Conservation (phyloP, 2,113 vertebrate genomes). For the Pycnonotus jocosus region DNA sequence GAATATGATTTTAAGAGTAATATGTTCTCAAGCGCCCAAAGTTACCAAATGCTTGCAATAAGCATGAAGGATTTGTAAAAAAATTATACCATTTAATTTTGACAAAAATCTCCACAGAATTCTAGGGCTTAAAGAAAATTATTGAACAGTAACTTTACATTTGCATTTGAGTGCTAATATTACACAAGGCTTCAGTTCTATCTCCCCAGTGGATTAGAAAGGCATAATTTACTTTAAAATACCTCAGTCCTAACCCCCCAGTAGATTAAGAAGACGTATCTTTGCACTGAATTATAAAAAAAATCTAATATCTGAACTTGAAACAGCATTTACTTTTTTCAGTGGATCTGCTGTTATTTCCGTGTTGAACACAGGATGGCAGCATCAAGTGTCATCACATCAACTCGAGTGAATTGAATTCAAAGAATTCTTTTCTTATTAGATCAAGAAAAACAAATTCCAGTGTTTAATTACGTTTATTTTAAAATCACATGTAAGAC, state of each 20-base stretch:
- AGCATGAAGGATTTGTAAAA: slow-evolving; percentile 5
- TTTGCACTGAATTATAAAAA: background rate
- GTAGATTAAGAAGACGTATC: background rate
- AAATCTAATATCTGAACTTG: background rate
- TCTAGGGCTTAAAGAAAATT: background rate
- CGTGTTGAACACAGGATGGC: slow-evolving; percentile 29
- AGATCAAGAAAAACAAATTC: background rate
- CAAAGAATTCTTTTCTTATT: background rate
- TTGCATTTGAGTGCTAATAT: background rate
- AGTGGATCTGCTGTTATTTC: background rate
- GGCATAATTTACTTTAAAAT: background rate
- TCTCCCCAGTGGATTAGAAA: background rate
- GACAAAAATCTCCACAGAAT: background rate
- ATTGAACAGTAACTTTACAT: background rate
- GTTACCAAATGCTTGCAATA: background rate
- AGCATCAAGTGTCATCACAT: background rate
- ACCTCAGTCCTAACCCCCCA: background rate
- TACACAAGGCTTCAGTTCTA: background rate
- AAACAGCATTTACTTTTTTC: background rate
- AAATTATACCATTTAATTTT: slow-evolving; percentile 13
- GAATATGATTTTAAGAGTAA: background rate
- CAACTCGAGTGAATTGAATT: background rate
- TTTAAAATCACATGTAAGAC: background rate
- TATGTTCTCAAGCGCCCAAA: background rate
- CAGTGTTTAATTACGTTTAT: background rate